A percentile compares a stretch with the other conserved stretches of the same genome.
phyloP scores from a whole-genome alignment of 1,140 invertebrate species.

The Camponotus pennsylvanicus region DNA sequence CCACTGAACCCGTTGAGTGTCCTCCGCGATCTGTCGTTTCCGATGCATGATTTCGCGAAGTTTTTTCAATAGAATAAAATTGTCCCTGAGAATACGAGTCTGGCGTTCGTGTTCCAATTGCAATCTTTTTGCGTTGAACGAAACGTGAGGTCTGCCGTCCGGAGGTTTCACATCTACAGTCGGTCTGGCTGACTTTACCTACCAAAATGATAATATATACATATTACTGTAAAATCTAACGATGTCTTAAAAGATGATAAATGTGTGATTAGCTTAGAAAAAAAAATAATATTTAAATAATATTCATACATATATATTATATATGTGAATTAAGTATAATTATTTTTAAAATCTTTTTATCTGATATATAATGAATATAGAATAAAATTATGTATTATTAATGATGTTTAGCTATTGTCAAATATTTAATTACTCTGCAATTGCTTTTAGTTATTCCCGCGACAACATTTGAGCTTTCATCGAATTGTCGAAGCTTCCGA shows the following conservation, averaged over 20 bases:
- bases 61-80: conserved; percentile 83
- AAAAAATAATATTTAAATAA: neutral
- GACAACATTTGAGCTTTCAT: neutral
- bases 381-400: neutral
- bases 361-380: neutral
- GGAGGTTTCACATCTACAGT: conserved; percentile 82
- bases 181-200: conserved; percentile 80
- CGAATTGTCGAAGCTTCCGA: neutral
- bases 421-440: neutral
- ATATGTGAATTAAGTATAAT: neutral
- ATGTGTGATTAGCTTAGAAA: no score
- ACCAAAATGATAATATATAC: conserved; percentile 15
- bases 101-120: conserved; percentile 83
- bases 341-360: neutral
- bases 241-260: neutral
- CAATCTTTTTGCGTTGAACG: conserved; percentile 80
- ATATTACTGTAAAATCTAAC: neutral
- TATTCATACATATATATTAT: no score
- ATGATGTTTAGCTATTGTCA: neutral
- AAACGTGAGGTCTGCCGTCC: conserved; percentile 78
- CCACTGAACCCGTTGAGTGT: conserved; percentile 71
- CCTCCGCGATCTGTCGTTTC: conserved; percentile 70
- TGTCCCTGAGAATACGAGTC: conserved; percentile 79
- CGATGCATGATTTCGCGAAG: conserved; percentile 82
- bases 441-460: neutral